Evolutionary conservation across 2,888 invertebrate species (phyloP).

Genomic region (Drosophila algonquin): DNA sequence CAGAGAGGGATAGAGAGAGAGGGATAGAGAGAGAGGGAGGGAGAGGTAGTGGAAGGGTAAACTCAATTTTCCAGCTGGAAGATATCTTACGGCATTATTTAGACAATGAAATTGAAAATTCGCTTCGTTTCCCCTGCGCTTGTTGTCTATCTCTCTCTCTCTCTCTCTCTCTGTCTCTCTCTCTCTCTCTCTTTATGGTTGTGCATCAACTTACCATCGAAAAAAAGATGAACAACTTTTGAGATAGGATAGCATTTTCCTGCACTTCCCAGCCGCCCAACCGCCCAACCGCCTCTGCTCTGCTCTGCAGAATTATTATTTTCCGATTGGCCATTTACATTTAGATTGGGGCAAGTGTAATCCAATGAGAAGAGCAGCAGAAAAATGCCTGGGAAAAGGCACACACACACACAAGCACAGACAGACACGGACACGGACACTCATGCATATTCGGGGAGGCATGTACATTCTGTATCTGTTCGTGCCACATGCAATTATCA

Average conservation of each 20-base stretch:
- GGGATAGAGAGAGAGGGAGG: neutral
- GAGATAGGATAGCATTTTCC: slow-evolving; percentile 21
- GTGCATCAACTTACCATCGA: slow-evolving; percentile 1
- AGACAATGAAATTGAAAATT: slow-evolving; percentile 61
- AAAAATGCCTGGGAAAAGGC: slow-evolving; percentile 26
- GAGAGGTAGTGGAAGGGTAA: slow-evolving; percentile 4
- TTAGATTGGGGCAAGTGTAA: slow-evolving; percentile 65
- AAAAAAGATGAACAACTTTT: slow-evolving; percentile 18
- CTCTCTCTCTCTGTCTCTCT: neutral
- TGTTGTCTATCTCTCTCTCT: slow-evolving; percentile 18
- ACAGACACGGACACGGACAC: neutral
- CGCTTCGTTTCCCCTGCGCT: slow-evolving; percentile 44
- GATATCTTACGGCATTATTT: slow-evolving; percentile 65
- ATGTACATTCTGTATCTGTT: neutral
- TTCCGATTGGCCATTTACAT: slow-evolving; percentile 68
- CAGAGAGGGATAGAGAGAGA: slow-evolving; percentile 1
- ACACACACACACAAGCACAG: neutral
- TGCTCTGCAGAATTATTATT: slow-evolving; percentile 25
- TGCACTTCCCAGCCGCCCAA: too few relatives aligned
- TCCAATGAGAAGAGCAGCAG: slow-evolving; percentile 36
- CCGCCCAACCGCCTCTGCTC: neutral
- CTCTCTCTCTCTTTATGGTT: neutral
- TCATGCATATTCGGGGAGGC: neutral
- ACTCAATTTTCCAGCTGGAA: slow-evolving; percentile 50
- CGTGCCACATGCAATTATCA: slow-evolving; percentile 48